phyloP scores from a whole-genome alignment of 2,113 vertebrate species.

The Xiphophorus hellerii region DNA sequence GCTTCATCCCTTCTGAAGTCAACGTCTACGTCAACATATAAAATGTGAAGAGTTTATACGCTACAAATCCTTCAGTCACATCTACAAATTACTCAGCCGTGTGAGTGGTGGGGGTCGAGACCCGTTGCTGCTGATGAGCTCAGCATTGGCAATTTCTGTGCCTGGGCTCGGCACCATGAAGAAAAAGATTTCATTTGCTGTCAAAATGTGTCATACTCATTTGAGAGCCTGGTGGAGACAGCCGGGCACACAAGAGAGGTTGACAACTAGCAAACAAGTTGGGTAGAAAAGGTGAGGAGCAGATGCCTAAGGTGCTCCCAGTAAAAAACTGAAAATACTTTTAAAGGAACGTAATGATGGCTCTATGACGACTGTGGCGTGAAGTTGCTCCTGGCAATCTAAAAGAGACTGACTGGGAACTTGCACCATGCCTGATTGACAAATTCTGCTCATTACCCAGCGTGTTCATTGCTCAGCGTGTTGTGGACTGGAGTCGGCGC shows the following conservation, averaged over 20 bases:
- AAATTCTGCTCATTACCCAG: conserved; percentile 68
- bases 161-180: conserved; percentile 30
- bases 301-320: conserved; percentile 33
- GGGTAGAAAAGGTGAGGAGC: conserved; percentile 40
- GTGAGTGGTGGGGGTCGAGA: conserved; percentile 33
- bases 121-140: conserved; percentile 61
- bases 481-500: conserved; percentile 36
- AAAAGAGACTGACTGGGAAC: conserved; percentile 42
- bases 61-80: conserved; percentile 19
- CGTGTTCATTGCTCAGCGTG: conserved; percentile 55
- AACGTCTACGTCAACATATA: background rate
- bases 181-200: conserved; percentile 64
- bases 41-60: conserved; percentile 23
- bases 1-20: background rate
- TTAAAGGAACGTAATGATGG: conserved; percentile 59
- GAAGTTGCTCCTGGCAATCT: conserved; percentile 44
- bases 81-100: conserved; percentile 38
- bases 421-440: conserved; percentile 61
- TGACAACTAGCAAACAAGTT: conserved; percentile 62
- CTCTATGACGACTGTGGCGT: conserved; percentile 33
- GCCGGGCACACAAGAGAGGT: conserved; percentile 38
- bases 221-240: conserved; percentile 56
- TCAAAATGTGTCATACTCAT: conserved; percentile 62
- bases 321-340: conserved; percentile 53
- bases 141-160: conserved; percentile 55